Base-by-base conservation (phyloP, 2,797 vertebrate genomes). In the Helicolenus hilgendorfi region DNA sequence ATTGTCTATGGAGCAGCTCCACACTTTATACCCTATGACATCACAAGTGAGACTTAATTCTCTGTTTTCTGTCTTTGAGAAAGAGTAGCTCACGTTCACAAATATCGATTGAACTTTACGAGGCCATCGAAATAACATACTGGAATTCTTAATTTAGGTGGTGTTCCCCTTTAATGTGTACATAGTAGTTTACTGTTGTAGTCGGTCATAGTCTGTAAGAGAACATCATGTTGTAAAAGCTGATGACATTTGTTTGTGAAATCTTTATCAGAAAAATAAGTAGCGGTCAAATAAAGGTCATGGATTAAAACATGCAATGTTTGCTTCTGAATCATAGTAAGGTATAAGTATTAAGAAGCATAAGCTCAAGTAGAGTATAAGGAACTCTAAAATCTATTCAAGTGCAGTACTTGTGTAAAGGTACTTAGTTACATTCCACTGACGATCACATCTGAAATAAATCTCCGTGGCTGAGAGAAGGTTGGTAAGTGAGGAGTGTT, bases 401-500 rank as follows among this genome's bases (percentile, higher is more conserved):
- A 31, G 36, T 10, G 8, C 18, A 29, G 3, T 10, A 64, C 24
- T 67, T 67, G 14, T 75, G 58, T 45, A 15, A 60, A 81, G 80
- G 38, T 35, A 56, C 14, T 41, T n/a, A 41, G 8, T 69, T 29
- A 18, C n/a, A 59, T 29, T 60, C 15, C 18, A 41, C 35, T 49
- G 29, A 13, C 20, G 15, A 56, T 69, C 33, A 35, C 36, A 36
- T 26, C 11, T 63, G 20, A 79, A 79, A 64, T 68, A 22, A 41
- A 69, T 76, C 35, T 81, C 35, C 73, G 59, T 78, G 69, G 71
- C 38, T 71, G 62, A 58, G 56, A 58, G 38, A 68, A 11, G 13
- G 53, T 38, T 79, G 68, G 29, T 49, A 77, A 79, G 58, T 75
- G 41, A 83, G 13, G 60, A 72, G 20, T 55, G 63, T 67, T 65